Evolutionary conservation across 2,113 vertebrate species (phyloP).

Genomic region (Hemiscyllium ocellatum): DNA sequence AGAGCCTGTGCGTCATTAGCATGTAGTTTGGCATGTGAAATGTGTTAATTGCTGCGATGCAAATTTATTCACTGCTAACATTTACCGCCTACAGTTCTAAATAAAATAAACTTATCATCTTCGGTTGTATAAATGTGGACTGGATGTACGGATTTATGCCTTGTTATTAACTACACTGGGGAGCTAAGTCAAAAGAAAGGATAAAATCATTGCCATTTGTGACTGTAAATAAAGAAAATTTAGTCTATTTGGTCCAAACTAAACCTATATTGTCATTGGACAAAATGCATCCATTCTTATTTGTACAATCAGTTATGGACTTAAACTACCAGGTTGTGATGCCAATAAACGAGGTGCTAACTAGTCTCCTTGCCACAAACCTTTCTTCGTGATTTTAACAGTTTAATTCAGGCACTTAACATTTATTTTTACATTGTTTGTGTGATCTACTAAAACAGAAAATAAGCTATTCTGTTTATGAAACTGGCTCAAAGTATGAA

Average conservation of each 20-base stretch:
- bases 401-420: not conserved
- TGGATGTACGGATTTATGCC: slow-evolving; percentile 27
- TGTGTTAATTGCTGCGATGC: slow-evolving; percentile 27
- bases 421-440: not conserved
- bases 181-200: not conserved
- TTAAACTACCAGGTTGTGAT: not conserved
- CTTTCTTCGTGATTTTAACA: not conserved
- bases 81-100: slow-evolving; percentile 20
- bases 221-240: not conserved
- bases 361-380: not conserved
- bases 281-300: not conserved
- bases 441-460: not conserved
- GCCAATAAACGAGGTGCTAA: not conserved
- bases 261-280: not conserved
- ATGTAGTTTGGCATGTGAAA: slow-evolving; percentile 30
- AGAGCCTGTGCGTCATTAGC: slow-evolving; percentile 18
- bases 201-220: not conserved
- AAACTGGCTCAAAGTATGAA: not conserved
- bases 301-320: not conserved
- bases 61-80: slow-evolving; percentile 33
- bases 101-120: slow-evolving; percentile 12
- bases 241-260: not conserved
- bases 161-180: not conserved
- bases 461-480: not conserved
- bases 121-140: slow-evolving; percentile 23